Base-by-base conservation (phyloP, 2,888 invertebrate species). In the Imbricaverruca yamaguchii region DNA sequence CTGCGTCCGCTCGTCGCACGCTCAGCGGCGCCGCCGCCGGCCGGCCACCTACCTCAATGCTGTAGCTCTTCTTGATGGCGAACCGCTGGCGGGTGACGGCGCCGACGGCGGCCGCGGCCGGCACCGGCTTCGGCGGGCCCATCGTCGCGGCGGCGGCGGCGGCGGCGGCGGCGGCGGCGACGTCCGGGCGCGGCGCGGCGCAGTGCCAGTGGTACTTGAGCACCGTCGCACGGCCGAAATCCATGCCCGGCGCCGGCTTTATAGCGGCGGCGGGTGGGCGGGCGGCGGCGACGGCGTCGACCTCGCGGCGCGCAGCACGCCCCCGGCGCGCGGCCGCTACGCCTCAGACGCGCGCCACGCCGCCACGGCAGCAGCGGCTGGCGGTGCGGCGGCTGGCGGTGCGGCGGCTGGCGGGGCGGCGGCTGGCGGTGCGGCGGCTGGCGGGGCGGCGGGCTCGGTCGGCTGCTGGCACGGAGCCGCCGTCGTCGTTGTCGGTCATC, bases 31-130 rank as follows among this genome's bases (percentile, higher is more conserved):
- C 39, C 39, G 4, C 39, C 39, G 39, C 39, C 39, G 39, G 39
- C 39, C 4, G 1, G 2, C 39, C 39, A 89, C 93, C 92, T 90
- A 96, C 96, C 94, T 96, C 96, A 88, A 96, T 95, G 90, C 95
- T 96, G 92, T 96, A 96, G 85, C 95, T 95, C 88, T 96, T 96
- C 90, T 96, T 96, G 90, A 96, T 96, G 88, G 96, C 95, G 91
- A 96, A 96, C 93, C 95, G 93, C 89, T 96, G 95, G 88, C 96
- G 93, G 90, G 94, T 96, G 90, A 95, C 74, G 74, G 53, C 74
- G 21, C 55, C 74, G 55, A 21, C 55, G 39, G n/a, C 67, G 25
- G 13, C 67, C 74, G 55, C 9, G 9, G 55, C 53, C 55, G 53
- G 12, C 67, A 25, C 67, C 74, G 55, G 21, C 9, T 10, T 21